Conservation (phyloP, 2,888 invertebrate genomes). For the Labia minor region DNA sequence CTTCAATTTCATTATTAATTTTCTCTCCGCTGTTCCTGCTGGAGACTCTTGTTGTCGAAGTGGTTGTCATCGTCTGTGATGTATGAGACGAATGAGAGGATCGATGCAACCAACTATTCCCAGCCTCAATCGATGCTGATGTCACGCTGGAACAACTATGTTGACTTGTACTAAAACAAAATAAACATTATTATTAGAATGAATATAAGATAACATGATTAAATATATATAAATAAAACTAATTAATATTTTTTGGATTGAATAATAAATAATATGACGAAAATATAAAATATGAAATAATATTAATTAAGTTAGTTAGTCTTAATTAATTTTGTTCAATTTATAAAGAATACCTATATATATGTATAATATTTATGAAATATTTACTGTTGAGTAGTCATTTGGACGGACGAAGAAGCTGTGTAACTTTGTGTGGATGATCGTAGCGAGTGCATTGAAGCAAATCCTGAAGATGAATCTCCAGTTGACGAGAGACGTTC, state of each 20-base stretch:
- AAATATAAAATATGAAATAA: too few relatives aligned
- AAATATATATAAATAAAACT: too few relatives aligned
- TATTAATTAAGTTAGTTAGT: too few relatives aligned
- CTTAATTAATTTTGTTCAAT: too few relatives aligned
- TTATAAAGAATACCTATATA: too few relatives aligned
- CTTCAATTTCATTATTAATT: not conserved
- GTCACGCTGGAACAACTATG: not conserved
- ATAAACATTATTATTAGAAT: not conserved
- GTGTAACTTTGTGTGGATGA: conserved; percentile 49
- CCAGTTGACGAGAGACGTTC: conserved; percentile 34
- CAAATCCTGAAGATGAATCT: conserved; percentile 42
- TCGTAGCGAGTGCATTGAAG: conserved; percentile 50
- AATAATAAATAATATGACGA: too few relatives aligned
- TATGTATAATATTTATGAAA: too few relatives aligned
- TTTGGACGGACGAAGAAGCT: conserved; percentile 31
- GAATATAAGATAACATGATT: too few relatives aligned
- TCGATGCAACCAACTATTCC: not conserved
- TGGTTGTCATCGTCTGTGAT: not conserved
- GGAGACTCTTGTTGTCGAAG: not conserved
- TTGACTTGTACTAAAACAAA: not conserved
- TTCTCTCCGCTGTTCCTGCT: not conserved
- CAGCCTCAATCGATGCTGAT: not conserved
- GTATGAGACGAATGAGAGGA: not conserved
- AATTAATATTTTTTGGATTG: too few relatives aligned
- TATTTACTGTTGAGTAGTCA: conserved; percentile 21